Conservation (phyloP, 2,888 invertebrate species). For the Trilocha varians region DNA sequence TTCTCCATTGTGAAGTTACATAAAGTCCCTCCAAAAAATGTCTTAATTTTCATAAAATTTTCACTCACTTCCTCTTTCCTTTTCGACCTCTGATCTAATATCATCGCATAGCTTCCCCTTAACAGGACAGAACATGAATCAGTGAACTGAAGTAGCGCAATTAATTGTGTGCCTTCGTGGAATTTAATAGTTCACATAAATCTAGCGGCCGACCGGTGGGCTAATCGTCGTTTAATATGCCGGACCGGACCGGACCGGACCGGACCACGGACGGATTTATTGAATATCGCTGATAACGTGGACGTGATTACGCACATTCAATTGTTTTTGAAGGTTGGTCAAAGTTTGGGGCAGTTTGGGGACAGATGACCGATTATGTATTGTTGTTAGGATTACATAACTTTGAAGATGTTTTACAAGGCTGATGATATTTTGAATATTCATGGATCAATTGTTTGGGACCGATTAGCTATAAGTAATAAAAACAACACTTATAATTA, state of each 20-base stretch:
- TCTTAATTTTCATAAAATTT: too few relatives aligned
- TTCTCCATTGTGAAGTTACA: too few relatives aligned
- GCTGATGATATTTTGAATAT: too few relatives aligned
- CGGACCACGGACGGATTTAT: constrained; percentile 15
- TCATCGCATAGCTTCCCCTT: neutral
- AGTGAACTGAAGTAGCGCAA: constrained; percentile 64
- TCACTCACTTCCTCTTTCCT: too few relatives aligned
- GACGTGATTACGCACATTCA: constrained; percentile 29
- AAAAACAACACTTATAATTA: too few relatives aligned
- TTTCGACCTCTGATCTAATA: too few relatives aligned
- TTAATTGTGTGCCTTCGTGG: constrained; percentile 71
- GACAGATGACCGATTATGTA: too few relatives aligned
- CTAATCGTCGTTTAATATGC: constrained; percentile 72
- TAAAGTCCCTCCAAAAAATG: too few relatives aligned
- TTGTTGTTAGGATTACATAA: too few relatives aligned
- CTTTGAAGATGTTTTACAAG: too few relatives aligned
- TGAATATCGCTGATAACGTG: constrained; percentile 27
- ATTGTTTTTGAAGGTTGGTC: neutral
- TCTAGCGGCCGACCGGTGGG: constrained; percentile 64
- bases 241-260: constrained; percentile 49
- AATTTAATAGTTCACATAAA: constrained; percentile 73
- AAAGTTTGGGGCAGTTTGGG: neutral
- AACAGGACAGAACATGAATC: neutral
- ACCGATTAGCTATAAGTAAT: too few relatives aligned
- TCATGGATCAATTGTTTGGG: too few relatives aligned